Conservation (phyloP, 1,140 invertebrate genomes). For the Calosoma granatense region DNA sequence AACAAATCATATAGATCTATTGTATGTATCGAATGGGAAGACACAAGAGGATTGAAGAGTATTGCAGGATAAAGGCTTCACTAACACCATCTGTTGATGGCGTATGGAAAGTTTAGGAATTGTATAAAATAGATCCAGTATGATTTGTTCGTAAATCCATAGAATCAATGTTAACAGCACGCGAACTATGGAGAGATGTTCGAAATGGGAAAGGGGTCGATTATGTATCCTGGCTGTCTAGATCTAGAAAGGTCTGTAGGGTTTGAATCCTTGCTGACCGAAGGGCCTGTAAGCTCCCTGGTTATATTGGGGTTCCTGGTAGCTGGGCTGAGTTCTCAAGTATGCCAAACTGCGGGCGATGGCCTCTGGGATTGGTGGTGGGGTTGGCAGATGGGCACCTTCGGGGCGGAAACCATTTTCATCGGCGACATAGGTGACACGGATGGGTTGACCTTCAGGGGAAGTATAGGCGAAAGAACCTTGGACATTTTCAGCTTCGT, state of each 20-base stretch:
- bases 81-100: no score
- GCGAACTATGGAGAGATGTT: no score
- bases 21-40: no score
- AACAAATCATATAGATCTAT: no score
- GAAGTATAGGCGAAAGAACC: constrained; percentile 49
- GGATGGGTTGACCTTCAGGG: constrained; percentile 47
- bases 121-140: no score
- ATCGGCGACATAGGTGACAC: constrained; percentile 57
- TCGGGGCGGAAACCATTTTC: constrained; percentile 53
- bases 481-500: constrained; percentile 42
- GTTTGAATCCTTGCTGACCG: neutral
- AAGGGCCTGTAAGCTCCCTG: neutral
- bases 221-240: no score
- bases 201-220: no score
- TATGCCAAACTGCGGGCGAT: constrained; percentile 28
- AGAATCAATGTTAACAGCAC: no score
- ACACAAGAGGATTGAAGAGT: no score
- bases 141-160: no score
- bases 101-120: no score
- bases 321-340: neutral
- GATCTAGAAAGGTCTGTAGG: neutral
- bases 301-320: neutral
- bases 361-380: constrained; percentile 41
- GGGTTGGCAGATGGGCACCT: constrained; percentile 39
- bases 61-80: no score